A percentile compares a stretch with the other conserved stretches of the same genome.
Conservation (phyloP, 2,113 vertebrate species). For the Gorsachius goisagi region DNA sequence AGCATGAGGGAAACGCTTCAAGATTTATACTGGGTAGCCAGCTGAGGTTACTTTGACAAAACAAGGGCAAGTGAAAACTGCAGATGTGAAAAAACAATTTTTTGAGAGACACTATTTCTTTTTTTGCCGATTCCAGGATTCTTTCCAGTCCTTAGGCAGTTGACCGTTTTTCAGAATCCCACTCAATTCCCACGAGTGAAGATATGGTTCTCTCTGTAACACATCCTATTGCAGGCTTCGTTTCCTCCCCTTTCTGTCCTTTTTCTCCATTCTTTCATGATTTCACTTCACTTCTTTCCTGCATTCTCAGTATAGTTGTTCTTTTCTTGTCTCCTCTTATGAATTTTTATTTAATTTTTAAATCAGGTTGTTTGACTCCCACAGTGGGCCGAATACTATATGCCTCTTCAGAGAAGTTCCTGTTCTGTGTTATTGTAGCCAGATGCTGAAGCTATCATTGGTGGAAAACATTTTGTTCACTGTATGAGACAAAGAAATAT, state of each 20-base stretch:
- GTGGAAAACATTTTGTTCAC: neutral
- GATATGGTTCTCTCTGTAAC: neutral
- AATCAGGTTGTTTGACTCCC: neutral
- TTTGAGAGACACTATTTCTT: neutral
- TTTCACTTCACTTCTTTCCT: neutral
- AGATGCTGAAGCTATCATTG: neutral
- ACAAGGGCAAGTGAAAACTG: neutral
- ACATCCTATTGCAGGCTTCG: neutral
- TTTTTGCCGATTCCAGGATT: neutral
- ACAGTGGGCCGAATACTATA: neutral
- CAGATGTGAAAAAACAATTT: neutral
- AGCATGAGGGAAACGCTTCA: neutral
- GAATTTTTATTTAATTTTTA: neutral
- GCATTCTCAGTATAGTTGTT: neutral
- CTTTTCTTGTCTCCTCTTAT: neutral
- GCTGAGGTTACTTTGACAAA: neutral
- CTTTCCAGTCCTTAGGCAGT: neutral
- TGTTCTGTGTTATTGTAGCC: neutral
- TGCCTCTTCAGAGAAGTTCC: neutral
- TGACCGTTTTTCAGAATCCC: neutral
- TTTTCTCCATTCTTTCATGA: neutral
- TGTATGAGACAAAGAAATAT: neutral
- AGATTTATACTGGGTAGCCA: neutral
- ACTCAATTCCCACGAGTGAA: neutral
- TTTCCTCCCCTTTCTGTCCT: neutral